These are phyloP conservation scores for Varroa destructor DNA, from an alignment of 1,140 invertebrate species.

Conservation along the genomic window DNA sequence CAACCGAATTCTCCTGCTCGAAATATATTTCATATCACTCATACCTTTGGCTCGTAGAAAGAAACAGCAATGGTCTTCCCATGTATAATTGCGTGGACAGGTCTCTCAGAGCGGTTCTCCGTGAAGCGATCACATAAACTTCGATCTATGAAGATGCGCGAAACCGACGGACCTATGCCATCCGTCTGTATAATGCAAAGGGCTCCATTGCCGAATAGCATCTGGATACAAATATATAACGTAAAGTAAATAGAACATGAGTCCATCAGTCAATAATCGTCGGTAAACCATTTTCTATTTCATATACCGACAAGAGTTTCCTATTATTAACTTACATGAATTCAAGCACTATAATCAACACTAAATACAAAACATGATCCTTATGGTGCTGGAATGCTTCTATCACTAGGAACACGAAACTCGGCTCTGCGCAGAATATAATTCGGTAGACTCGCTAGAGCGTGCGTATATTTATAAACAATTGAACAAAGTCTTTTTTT, in stretches of 20 bases:
- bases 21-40: too few species aligned
- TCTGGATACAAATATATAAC: not conserved
- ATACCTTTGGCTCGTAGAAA: slow-evolving; percentile 12
- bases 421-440: too few species aligned
- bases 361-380: too few species aligned
- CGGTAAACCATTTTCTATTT: not conserved
- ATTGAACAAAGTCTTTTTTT: too few species aligned
- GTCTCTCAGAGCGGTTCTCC: not conserved
- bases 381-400: too few species aligned
- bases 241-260: not conserved
- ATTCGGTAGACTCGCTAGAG: too few species aligned
- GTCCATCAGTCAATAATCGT: not conserved
- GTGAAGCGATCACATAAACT: slow-evolving; percentile 3
- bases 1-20: too few species aligned
- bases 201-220: slow-evolving; percentile 15
- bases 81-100: not conserved
- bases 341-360: too few species aligned
- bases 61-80: slow-evolving; percentile 2
- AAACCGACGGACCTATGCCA: not conserved
- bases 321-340: too few species aligned
- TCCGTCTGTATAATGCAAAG: not conserved
- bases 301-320: too few species aligned
- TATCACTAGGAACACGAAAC: too few species aligned
- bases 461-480: too few species aligned
- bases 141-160: slow-evolving; percentile 8